Conservation (phyloP, 2,797 vertebrate genomes). For the Danio choprae region DNA sequence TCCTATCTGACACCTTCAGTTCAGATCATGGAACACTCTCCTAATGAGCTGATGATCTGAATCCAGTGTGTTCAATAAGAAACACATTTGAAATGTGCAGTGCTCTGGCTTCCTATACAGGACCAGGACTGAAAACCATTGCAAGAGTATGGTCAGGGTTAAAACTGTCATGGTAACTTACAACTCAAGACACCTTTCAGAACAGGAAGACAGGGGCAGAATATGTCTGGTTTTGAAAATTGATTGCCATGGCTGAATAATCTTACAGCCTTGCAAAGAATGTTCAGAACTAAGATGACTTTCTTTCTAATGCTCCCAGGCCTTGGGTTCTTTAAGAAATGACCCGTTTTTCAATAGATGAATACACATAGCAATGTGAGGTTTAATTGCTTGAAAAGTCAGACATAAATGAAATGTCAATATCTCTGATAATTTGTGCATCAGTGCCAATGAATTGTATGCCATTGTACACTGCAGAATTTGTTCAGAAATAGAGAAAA, state of each 20-base stretch:
- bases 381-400: slow-evolving; percentile 37
- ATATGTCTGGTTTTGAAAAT: slow-evolving; percentile 61
- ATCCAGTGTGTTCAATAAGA: not conserved
- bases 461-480: not conserved
- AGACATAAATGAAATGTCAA: slow-evolving; percentile 10
- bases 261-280: slow-evolving; percentile 55
- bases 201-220: slow-evolving; percentile 64
- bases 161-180: slow-evolving; percentile 79
- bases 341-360: slow-evolving; percentile 31
- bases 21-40: not conserved
- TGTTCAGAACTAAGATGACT: slow-evolving; percentile 4
- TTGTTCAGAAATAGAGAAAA: slow-evolving; percentile 29
- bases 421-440: slow-evolving; percentile 31
- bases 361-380: slow-evolving; percentile 10
- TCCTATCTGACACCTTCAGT: not conserved
- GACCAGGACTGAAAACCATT: not conserved
- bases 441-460: slow-evolving; percentile 3
- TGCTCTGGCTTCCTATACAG: not conserved
- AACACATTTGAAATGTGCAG: not conserved
- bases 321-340: slow-evolving; percentile 38
- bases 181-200: slow-evolving; percentile 69
- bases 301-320: slow-evolving; percentile 19
- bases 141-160: slow-evolving; percentile 69
- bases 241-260: slow-evolving; percentile 50
- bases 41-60: slow-evolving; percentile 1